Percentiles rank a stretch among this genome's conserved stretches.
These are phyloP conservation scores for Chrysomela aeneicollis DNA, from an alignment of 2,888 invertebrate species.

Conservation along the genomic window DNA sequence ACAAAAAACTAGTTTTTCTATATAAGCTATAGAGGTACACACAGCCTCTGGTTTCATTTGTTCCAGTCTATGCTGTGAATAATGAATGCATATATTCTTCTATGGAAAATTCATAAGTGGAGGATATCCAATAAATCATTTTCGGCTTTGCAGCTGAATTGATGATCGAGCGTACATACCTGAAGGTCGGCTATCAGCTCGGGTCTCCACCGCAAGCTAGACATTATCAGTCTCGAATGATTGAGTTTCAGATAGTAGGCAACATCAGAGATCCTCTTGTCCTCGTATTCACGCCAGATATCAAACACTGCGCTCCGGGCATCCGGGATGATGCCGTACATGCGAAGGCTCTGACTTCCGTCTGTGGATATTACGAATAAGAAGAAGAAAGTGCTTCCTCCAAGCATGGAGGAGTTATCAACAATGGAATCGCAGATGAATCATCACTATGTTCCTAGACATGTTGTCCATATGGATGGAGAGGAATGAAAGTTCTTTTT, in stretches of 20 bases:
- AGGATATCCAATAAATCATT: too few species aligned
- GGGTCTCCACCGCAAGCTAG: constrained; percentile 82
- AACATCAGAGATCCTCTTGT: constrained; percentile 78
- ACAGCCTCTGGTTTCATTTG: too few species aligned
- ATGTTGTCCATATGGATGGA: too few species aligned
- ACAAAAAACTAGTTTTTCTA: too few species aligned
- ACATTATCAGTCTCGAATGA: constrained; percentile 82
- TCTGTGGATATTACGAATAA: constrained; percentile 58
- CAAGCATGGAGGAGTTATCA: neutral
- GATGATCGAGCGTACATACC: constrained; percentile 53
- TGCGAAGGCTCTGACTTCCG: constrained; percentile 71
- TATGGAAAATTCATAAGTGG: too few species aligned
- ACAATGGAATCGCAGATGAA: constrained; percentile 5
- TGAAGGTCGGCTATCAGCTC: constrained; percentile 71
- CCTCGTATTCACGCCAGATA: constrained; percentile 84
- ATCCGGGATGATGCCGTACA: constrained; percentile 80
- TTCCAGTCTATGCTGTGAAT: too few species aligned
- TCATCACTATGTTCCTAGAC: neutral
- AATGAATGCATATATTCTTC: neutral
- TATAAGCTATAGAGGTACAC: too few species aligned
- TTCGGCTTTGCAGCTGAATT: too few species aligned
- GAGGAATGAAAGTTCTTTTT: too few species aligned
- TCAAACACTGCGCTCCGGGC: constrained; percentile 78
- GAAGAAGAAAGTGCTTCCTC: neutral
- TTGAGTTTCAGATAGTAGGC: constrained; percentile 82